Conservation (phyloP, 1,140 invertebrate genomes). For the Trachymyrmex cornetzi region DNA sequence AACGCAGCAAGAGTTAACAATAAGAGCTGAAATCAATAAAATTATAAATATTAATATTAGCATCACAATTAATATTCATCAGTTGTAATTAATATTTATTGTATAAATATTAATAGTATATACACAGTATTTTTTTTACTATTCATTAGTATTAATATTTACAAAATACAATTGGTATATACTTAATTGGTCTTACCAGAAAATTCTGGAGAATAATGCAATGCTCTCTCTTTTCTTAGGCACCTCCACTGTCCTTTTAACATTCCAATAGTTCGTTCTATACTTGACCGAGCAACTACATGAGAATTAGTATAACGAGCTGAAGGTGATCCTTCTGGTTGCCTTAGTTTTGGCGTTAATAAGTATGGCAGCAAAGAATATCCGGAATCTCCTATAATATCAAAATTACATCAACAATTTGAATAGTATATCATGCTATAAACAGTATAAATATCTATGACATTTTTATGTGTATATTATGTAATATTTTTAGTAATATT, state of each 20-base stretch:
- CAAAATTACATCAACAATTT: too few relatives aligned
- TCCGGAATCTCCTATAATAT: not conserved
- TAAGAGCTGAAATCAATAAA: not conserved
- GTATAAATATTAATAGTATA: too few relatives aligned
- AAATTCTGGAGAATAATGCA: conserved; percentile 12
- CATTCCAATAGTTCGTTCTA: conserved; percentile 5
- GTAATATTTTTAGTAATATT: too few relatives aligned
- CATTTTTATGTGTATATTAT: too few relatives aligned
- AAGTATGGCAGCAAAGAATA: not conserved
- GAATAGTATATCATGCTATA: too few relatives aligned
- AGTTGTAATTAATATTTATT: too few relatives aligned
- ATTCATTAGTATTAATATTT: not conserved
- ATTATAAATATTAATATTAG: not conserved
- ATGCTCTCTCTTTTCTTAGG: not conserved
- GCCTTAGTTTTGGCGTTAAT: not conserved
- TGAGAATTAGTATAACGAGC: conserved; percentile 1
- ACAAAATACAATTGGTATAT: not conserved
- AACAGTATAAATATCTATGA: too few relatives aligned
- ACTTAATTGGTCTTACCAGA: not conserved
- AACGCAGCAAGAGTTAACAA: not conserved
- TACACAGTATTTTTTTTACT: too few relatives aligned
- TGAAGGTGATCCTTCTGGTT: not conserved
- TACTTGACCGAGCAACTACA: not conserved
- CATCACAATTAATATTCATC: too few relatives aligned
- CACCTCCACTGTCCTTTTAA: conserved; percentile 7